phyloP scores from a whole-genome alignment of 2,888 invertebrate species.

The Eueremaeus valkanovi region DNA sequence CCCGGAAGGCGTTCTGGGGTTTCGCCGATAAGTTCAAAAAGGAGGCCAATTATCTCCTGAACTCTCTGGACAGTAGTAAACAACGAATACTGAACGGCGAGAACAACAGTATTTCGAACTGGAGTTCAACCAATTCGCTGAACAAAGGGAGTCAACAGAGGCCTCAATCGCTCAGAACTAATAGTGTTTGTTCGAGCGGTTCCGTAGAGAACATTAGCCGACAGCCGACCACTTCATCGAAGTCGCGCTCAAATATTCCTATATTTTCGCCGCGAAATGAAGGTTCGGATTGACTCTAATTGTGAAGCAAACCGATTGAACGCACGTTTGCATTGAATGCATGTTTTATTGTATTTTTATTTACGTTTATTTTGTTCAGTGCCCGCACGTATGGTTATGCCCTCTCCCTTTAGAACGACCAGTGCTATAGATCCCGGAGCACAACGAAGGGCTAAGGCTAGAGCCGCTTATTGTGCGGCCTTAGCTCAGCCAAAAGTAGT shows the following conservation, averaged over 20 bases:
- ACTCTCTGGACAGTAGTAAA: slow-evolving; percentile 73
- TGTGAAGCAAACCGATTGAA: not conserved
- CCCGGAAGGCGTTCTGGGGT: slow-evolving; percentile 81
- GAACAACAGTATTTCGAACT: slow-evolving; percentile 52
- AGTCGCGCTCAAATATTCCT: slow-evolving; percentile 38
- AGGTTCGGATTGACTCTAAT: slow-evolving; percentile 15
- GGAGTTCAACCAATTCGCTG: slow-evolving; percentile 54
- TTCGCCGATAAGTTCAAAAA: slow-evolving; percentile 86
- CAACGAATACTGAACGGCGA: slow-evolving; percentile 64
- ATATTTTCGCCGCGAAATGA: slow-evolving; percentile 30
- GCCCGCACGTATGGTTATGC: slow-evolving; percentile 41
- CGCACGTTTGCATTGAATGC: slow-evolving; percentile 9
- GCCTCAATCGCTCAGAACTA: slow-evolving; percentile 29
- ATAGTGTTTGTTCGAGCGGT: slow-evolving; percentile 43
- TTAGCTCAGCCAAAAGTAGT: slow-evolving; percentile 65
- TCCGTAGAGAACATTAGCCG: slow-evolving; percentile 50
- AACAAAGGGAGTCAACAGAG: slow-evolving; percentile 48
- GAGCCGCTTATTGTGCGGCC: slow-evolving; percentile 73
- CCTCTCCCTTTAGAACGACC: slow-evolving; percentile 63
- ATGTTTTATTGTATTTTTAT: slow-evolving; percentile 38
- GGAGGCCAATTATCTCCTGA: slow-evolving; percentile 76
- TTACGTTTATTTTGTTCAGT: slow-evolving; percentile 33
- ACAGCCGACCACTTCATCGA: not conserved
- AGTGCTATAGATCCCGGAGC: slow-evolving; percentile 92
- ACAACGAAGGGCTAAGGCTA: slow-evolving; percentile 67